Conservation (phyloP, 2,888 invertebrate species). For the Mesorhabditis belari region DNA sequence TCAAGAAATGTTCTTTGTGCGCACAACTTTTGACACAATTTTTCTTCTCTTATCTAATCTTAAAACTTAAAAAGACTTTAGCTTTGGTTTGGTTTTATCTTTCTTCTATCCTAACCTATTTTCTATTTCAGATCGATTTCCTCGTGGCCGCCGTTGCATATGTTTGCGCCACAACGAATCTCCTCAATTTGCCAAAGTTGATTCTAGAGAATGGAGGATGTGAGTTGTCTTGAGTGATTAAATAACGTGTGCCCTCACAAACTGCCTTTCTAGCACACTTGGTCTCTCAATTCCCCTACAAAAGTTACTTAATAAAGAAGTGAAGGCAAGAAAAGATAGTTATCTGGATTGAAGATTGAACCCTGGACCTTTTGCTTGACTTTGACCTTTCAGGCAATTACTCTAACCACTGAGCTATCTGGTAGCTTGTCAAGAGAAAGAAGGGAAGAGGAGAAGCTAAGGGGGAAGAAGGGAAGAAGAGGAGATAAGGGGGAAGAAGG, state of each 20-base stretch:
- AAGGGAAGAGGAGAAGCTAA: too few relatives aligned
- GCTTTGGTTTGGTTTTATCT: background rate
- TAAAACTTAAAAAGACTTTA: background rate
- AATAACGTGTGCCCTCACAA: constrained; percentile 1
- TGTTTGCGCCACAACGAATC: constrained; percentile 51
- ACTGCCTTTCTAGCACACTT: background rate
- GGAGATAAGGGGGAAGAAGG: too few relatives aligned
- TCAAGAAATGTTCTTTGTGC: too few relatives aligned
- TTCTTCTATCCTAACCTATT: background rate
- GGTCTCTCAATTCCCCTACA: background rate
- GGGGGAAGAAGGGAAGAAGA: too few relatives aligned
- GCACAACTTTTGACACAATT: background rate
- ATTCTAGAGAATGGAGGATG: constrained; percentile 51
- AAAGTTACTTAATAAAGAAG: background rate
- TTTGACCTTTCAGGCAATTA: too few relatives aligned
- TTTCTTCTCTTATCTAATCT: background rate
- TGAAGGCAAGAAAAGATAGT: background rate
- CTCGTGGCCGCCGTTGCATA: constrained; percentile 43
- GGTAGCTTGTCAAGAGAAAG: too few relatives aligned
- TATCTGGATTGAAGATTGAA: background rate
- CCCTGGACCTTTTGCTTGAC: too few relatives aligned
- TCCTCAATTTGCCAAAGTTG: constrained; percentile 46
- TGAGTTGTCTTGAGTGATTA: constrained; percentile 11
- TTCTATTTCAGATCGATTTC: constrained; percentile 35
- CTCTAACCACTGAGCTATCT: too few relatives aligned